phyloP scores from a whole-genome alignment of 2,113 vertebrate species.

The Neoarius graeffei region DNA sequence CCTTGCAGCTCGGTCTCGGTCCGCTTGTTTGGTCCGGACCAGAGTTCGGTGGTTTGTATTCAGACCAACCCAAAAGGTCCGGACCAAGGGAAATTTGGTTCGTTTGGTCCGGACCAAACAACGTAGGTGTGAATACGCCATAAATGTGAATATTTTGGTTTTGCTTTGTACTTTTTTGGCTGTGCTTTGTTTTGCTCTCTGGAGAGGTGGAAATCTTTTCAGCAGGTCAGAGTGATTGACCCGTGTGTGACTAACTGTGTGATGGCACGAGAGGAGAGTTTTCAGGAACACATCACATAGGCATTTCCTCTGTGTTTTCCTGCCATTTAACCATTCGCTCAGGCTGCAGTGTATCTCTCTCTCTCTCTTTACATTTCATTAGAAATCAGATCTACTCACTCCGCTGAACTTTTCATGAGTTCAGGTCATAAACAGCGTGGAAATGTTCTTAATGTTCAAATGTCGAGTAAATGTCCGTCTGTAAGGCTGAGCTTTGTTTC shows the following conservation, averaged over 20 bases:
- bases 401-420: background rate
- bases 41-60: too few species aligned
- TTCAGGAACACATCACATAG: slow-evolving; percentile 63
- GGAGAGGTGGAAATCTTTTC: background rate
- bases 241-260: slow-evolving; percentile 32
- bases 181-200: background rate
- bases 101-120: too few species aligned
- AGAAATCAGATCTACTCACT: background rate
- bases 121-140: too few species aligned
- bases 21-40: too few species aligned
- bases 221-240: slow-evolving; percentile 35
- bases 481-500: background rate
- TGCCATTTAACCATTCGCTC: slow-evolving; percentile 6
- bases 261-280: slow-evolving; percentile 39
- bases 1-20: too few species aligned
- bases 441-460: background rate
- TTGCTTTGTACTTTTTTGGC: background rate
- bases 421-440: background rate
- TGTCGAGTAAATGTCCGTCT: background rate
- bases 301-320: slow-evolving; percentile 71
- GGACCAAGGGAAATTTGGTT: too few species aligned
- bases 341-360: background rate
- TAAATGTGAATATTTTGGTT: background rate
- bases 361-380: background rate
- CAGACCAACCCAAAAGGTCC: too few species aligned